Base-by-base conservation (phyloP, 2,113 vertebrate genomes). In the Sebastes fasciatus region DNA sequence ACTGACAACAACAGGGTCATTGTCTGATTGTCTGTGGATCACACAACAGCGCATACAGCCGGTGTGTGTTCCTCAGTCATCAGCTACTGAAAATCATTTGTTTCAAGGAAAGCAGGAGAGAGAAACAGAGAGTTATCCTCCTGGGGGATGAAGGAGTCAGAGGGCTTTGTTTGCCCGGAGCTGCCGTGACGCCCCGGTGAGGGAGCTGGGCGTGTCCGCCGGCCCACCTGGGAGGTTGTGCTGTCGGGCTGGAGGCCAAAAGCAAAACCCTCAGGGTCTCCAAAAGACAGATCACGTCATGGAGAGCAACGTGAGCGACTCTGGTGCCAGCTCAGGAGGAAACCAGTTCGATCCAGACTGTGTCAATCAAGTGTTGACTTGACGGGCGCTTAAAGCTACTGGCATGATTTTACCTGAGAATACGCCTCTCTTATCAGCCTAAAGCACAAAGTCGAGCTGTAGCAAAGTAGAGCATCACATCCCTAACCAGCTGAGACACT, bases 1-100 rank as follows among this genome's bases (percentile, higher is more conserved):
- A 76, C 58, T 83, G 88, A 89, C 90, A 86, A 83, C 82, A 79
- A 84, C 79, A 55, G 80, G 81, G 48, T 74, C 82, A 89, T 92
- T 93, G 92, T 93, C 58, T 91, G 86, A 91, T 90, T 94, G 90
- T 94, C 79, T 93, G 85, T 2, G 77, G 85, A 93, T 93, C 91
- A 87, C 84, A 71, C 70, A 77, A 43, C 77, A 78, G 55, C 0
- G 26, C 10, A 51, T 34, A 42, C 62, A 68, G 83, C 77, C 58
- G 79, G 61, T 75, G 73, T 65, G 79, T 88, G 77, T 77, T 86
- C 82, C 74, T 84, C 80, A 87, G 77, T 87, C 89, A 89, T 83
- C 79, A 80, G 84, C 90, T 63, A 66, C 82, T 81, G 79, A 80
- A 89, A 89, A 88, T 80, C 49, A 86, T 84, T 74, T 82, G 84